These are phyloP conservation scores for Gephyroberyx darwinii DNA, from an alignment of 2,797 vertebrate genomes.

Conservation along the genomic window DNA sequence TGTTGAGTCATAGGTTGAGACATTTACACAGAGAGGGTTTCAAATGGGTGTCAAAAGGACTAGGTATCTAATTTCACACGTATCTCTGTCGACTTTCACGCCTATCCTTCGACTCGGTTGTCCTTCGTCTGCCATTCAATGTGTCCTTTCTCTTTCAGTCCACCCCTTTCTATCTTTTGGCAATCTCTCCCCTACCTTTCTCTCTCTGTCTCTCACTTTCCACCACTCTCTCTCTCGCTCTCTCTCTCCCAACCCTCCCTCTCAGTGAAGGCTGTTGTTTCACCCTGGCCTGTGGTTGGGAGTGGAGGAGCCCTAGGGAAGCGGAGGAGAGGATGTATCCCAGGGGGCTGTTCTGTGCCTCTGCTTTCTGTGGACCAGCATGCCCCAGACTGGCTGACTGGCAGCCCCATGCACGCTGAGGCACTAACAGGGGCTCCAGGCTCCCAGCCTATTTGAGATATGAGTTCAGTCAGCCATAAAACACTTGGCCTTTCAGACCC, in stretches of 20 bases:
- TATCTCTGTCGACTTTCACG: slow-evolving; percentile 46
- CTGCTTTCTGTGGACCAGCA: slow-evolving; percentile 67
- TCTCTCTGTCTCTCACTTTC: neutral
- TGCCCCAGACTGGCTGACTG: slow-evolving; percentile 51
- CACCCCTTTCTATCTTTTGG: slow-evolving; percentile 34
- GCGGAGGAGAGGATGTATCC: slow-evolving; percentile 63
- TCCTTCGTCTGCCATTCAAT: slow-evolving; percentile 22
- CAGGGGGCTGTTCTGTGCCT: slow-evolving; percentile 57
- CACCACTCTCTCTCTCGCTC: neutral
- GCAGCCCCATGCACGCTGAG: slow-evolving; percentile 42
- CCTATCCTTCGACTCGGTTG: slow-evolving; percentile 29
- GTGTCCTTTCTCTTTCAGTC: slow-evolving; percentile 17
- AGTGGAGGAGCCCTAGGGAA: slow-evolving; percentile 50
- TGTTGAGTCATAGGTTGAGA: slow-evolving; percentile 38
- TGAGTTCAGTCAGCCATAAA: slow-evolving; percentile 64
- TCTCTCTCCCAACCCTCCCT: neutral
- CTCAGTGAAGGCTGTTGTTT: slow-evolving; percentile 56
- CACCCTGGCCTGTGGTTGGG: slow-evolving; percentile 28
- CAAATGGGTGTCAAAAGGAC: slow-evolving; percentile 49
- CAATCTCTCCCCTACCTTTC: slow-evolving; percentile 14
- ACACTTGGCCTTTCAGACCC: slow-evolving; percentile 49
- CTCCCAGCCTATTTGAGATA: slow-evolving; percentile 57
- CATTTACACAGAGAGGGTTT: slow-evolving; percentile 32
- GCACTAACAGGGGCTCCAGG: slow-evolving; percentile 44
- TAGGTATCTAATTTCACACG: slow-evolving; percentile 46